These are phyloP conservation scores for Acropternis orthonyx DNA, from an alignment of 2,797 vertebrate species.

Conservation along the genomic window DNA sequence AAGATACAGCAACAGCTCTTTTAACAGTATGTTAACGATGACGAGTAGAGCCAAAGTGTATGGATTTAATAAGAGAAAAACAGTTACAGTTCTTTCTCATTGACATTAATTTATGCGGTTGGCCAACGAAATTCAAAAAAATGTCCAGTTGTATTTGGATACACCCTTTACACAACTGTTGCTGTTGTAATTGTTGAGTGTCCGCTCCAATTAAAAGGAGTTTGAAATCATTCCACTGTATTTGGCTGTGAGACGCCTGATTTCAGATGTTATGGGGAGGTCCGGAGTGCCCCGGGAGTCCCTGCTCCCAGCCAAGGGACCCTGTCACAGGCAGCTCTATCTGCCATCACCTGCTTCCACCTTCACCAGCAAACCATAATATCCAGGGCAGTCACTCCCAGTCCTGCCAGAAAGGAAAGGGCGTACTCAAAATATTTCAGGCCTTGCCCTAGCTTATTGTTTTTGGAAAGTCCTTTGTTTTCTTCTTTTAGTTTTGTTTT, in stretches of 20 bases:
- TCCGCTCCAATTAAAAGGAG: background rate
- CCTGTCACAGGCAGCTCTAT: rapidly evolving
- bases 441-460: slow-evolving; percentile 42
- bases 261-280: background rate
- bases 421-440: slow-evolving; percentile 38
- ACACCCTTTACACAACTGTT: background rate
- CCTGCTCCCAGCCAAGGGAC: background rate
- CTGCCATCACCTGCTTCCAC: background rate
- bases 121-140: background rate
- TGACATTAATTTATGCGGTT: slow-evolving; percentile 13
- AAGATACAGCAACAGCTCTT: slow-evolving; percentile 4
- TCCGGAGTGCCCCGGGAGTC: background rate
- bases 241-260: background rate
- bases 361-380: background rate
- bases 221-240: background rate
- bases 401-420: slow-evolving; percentile 60
- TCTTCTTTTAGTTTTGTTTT: background rate
- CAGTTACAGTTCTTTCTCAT: background rate
- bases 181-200: background rate
- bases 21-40: slow-evolving; percentile 31
- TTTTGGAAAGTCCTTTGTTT: slow-evolving; percentile 22
- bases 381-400: background rate
- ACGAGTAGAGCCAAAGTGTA: slow-evolving; percentile 27
- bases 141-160: background rate
- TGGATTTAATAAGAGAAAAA: slow-evolving; percentile 41